Evolutionary conservation across 1,140 invertebrate species (phyloP), one percentile per base, ranked within the genome.

Genomic region (Drosophila suzukii): DNA sequence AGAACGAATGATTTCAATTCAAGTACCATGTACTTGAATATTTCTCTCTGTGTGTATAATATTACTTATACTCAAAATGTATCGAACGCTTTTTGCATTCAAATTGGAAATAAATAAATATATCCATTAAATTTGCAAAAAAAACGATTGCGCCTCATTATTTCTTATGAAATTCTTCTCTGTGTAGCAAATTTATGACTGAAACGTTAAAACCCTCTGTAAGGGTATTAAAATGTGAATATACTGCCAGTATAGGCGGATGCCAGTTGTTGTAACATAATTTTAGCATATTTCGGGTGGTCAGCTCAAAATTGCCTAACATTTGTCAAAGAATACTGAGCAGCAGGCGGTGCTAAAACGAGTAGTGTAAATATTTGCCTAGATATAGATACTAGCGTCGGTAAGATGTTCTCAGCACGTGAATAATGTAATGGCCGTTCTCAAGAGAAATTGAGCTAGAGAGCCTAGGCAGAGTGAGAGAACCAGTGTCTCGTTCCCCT

Each of bases 201-300:
- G 5, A 27, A 27, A 3, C 34, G 6, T 2, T 10, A 43, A 17
- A 15, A 34, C 7, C 6, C n/a, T n/a, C 32, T 20, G 27, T 32
- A 11, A 3, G 24, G 62, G 27, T 20, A 20, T 20, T 20, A 20
- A 20, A 20, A 20, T 20, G 2, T 20, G 20, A 20, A 20, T 20
- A 20, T 20, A 20, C 20, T 20, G 20, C 20, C 2, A 20, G 2
- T 20, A 20, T 20, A 20, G 20, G 20, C 20, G 20, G 20, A 20
- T 20, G 20, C 1, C 20, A 20, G 39, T 73, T 84, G 68, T 78
- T 67, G 67, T 63, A 85, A 80, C 73, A 84, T 80, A 77, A 70
- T 73, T 84, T 84, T 80, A 77, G 56, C 76, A 57, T 71, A 68
- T 77, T 78, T 78, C 54, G 49, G 44, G 58, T 55, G 49, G 54